Evolutionary conservation across 2,888 invertebrate genomes (phyloP), one percentile per base, ranked within the genome.

Genomic region (Leptinotarsa rubiginosa): DNA sequence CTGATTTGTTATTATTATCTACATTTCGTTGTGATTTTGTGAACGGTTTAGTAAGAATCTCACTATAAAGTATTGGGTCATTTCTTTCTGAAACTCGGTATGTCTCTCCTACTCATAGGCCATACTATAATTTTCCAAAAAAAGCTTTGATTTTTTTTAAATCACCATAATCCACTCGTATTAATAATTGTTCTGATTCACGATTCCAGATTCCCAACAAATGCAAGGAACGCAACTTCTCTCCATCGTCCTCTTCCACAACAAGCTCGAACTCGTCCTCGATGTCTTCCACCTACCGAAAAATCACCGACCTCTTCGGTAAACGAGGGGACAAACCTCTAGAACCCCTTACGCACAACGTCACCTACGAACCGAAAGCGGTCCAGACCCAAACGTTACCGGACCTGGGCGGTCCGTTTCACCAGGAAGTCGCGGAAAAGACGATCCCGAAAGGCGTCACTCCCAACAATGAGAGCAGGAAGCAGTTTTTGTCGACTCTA

Each of bases 401-500:
- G 1, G 92, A 91, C 84, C 84, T 92, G 49, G 91, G 91, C 74
- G 87, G 88, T 31, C 87, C 88, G n/a, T 89, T 81, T 52, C 79
- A 83, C 62, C 79, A 81, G 71, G 74, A 83, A 88, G 85, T 83
- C 85, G 84, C 78, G 87, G 89, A 78, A 41, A 72, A 62, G 49
- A 54, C 59, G 77, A 79, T 89, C 78, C 72, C 89, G 78, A 86
- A 87, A 77, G 81, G 87, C 49, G 89, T 59, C 25, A 47, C 86
- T 70, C 85, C 87, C 1, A 82, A 81, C n/a, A 84, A 80, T 62
- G 94, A 94, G 82, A 91, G 93, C 0, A 90, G 94, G 62, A 91
- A 94, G 73, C 95, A 95, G 87, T 95, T 96, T 86, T 87, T 95
- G 31, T 93, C 95, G 0, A 94, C 94, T 0, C 86, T 95, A 73